phyloP scores from a whole-genome alignment of 2,113 vertebrate genomes.

The Beaufortia kweichowensis region DNA sequence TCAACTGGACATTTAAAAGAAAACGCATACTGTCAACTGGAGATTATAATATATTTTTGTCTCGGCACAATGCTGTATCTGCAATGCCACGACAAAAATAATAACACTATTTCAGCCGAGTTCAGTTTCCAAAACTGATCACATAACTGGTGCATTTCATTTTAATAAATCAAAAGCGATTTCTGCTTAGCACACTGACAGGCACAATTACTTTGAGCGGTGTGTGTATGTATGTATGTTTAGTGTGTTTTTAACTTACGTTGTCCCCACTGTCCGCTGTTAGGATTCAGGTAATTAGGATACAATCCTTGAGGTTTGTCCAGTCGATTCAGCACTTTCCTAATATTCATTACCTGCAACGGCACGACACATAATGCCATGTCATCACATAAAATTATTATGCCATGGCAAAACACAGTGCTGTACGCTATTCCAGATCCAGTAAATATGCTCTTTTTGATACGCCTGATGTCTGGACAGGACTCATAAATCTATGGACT shows the following conservation, averaged over 20 bases:
- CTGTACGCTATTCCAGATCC: background rate
- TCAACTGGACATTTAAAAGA: background rate
- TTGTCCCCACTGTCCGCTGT: conserved; percentile 97
- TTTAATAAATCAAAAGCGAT: no score
- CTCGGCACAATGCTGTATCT: background rate
- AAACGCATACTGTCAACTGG: background rate
- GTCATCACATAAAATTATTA: conserved; percentile 3
- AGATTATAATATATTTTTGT: background rate
- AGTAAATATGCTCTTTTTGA: conserved; percentile 28
- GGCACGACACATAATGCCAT: background rate
- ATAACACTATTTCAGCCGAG: no score
- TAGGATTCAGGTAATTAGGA: conserved; percentile 97
- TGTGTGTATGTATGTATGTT: background rate
- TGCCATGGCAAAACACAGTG: background rate
- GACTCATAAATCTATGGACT: conserved; percentile 44
- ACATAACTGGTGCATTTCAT: no score
- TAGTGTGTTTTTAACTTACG: conserved; percentile 83
- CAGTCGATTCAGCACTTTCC: conserved; percentile 89
- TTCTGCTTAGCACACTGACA: no score
- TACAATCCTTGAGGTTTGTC: conserved; percentile 96
- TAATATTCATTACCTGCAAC: conserved; percentile 91
- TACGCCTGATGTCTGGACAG: conserved; percentile 23
- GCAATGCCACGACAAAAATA: no score
- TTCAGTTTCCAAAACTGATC: no score
- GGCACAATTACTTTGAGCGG: no score